Percentiles rank a stretch among this genome's conserved stretches.
phyloP scores from a whole-genome alignment of 2,113 vertebrate species.

The Dasyornis broadbenti region DNA sequence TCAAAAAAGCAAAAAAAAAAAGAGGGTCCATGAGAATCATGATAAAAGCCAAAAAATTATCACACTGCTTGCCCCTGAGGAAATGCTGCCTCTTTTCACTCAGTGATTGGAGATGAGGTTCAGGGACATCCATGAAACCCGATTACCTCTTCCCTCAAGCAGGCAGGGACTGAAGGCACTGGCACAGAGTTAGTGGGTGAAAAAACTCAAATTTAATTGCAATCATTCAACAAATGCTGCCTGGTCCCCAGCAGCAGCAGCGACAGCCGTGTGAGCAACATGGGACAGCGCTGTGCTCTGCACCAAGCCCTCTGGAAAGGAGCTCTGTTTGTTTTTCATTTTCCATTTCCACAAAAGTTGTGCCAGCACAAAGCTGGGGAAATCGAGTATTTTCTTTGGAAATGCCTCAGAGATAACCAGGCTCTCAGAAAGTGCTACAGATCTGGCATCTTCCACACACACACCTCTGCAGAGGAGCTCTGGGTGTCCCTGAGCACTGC shows the following conservation, averaged over 20 bases:
- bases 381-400: constrained; percentile 31
- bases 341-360: constrained; percentile 11
- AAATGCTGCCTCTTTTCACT: background rate
- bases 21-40: background rate
- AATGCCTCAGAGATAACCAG: constrained; percentile 10
- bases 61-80: background rate
- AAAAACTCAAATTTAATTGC: background rate
- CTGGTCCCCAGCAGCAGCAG: background rate
- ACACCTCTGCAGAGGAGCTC: background rate
- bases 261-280: background rate
- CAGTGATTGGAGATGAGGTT: background rate
- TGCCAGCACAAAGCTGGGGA: constrained; percentile 27
- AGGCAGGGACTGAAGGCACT: background rate
- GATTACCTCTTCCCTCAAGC: background rate
- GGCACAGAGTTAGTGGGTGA: background rate
- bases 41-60: background rate
- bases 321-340: constrained; percentile 24
- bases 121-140: background rate
- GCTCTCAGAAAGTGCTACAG: background rate
- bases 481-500: background rate
- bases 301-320: background rate
- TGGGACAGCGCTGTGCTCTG: background rate
- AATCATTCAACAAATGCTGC: background rate
- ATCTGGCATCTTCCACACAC: background rate
- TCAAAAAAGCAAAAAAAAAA: background rate